Evolutionary conservation across 2,888 invertebrate species (phyloP).

Genomic region (Philereme transversata): DNA sequence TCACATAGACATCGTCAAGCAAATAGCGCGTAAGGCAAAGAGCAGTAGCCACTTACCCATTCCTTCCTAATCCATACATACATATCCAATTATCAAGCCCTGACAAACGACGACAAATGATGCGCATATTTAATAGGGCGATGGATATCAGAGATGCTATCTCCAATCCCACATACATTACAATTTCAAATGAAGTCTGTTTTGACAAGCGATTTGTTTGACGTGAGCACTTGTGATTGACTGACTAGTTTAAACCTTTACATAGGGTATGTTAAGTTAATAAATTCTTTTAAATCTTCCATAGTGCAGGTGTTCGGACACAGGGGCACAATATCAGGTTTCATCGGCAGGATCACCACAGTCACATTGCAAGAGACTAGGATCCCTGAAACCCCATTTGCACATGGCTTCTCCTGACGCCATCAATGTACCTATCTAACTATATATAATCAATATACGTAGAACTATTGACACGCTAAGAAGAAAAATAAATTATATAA

Average conservation of each 20-base stretch:
- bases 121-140: constrained; percentile 33
- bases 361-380: too few species aligned
- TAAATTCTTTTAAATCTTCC: too few species aligned
- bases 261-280: too few species aligned
- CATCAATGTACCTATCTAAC: too few species aligned
- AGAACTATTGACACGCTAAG: too few species aligned
- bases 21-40: neutral
- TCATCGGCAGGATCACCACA: too few species aligned
- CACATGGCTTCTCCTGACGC: too few species aligned
- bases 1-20: neutral
- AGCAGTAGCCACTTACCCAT: neutral
- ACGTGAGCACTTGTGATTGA: constrained; percentile 34
- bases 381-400: too few species aligned
- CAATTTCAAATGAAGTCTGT: constrained; percentile 48
- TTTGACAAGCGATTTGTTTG: constrained; percentile 31
- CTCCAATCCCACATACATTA: constrained; percentile 54
- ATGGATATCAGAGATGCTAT: constrained; percentile 42
- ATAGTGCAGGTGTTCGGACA: too few species aligned
- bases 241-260: constrained; percentile 19
- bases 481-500: too few species aligned
- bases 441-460: too few species aligned
- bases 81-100: constrained; percentile 16
- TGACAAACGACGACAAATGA: constrained; percentile 28
- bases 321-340: too few species aligned
- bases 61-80: constrained; percentile 28